These are phyloP conservation scores for Chaunax sp. DNA, from an alignment of 2,797 vertebrate species.

Conservation along the genomic window DNA sequence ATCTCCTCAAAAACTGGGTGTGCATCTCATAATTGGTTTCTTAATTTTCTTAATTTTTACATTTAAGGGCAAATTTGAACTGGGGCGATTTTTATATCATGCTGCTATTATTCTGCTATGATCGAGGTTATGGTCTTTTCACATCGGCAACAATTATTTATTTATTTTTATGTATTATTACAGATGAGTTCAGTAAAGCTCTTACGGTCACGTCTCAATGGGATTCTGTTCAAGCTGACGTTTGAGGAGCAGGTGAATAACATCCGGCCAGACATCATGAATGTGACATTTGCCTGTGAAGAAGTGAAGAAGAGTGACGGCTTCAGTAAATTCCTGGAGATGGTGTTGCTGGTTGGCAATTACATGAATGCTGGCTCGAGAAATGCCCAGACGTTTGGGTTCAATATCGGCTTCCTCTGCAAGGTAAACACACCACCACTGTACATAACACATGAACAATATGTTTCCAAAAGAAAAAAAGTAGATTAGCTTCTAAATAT, in stretches of 20 bases:
- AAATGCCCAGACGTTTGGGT: conserved; percentile 96
- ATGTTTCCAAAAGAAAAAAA: neutral
- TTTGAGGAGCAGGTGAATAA: conserved; percentile 98
- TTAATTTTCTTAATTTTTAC: too few species aligned
- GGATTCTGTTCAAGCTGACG: conserved; percentile 93
- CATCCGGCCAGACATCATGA: conserved; percentile 95
- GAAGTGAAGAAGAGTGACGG: conserved; percentile 96
- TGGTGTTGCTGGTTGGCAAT: conserved; percentile 94
- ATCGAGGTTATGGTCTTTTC: too few species aligned
- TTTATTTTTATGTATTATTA: neutral
- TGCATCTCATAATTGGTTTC: too few species aligned
- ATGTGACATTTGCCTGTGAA: conserved; percentile 95
- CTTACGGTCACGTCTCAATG: conserved; percentile 90
- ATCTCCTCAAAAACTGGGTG: neutral
- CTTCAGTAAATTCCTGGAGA: conserved; percentile 89
- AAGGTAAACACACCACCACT: conserved; percentile 85
- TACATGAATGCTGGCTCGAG: conserved; percentile 98
- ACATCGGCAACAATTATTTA: too few species aligned
- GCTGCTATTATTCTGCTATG: too few species aligned
- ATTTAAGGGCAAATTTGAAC: too few species aligned
- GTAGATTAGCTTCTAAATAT: neutral
- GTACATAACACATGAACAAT: neutral
- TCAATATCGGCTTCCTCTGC: conserved; percentile 95
- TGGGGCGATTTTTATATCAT: too few species aligned
- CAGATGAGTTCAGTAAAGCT: conserved; percentile 98